Evolutionary conservation across 1,140 invertebrate genomes (phyloP).

Genomic region (Adelges cooleyi): DNA sequence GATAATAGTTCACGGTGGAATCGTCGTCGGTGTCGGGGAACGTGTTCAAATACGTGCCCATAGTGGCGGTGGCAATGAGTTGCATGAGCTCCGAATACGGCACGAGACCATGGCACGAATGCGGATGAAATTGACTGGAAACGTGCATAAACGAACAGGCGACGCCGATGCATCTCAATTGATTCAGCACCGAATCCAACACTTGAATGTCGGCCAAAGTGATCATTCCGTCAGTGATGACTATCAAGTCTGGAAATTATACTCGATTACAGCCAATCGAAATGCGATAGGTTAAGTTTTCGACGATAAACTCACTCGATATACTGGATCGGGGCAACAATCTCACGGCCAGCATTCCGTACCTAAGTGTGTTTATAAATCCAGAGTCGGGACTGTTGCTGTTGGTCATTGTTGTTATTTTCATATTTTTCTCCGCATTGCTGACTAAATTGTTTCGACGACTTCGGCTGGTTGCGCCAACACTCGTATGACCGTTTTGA

Average conservation of each 20-base stretch:
- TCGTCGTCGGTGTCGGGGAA: constrained; percentile 18
- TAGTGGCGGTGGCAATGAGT: constrained; percentile 66
- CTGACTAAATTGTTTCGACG: not conserved
- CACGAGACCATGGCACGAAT: constrained; percentile 54
- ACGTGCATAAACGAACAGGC: constrained; percentile 70
- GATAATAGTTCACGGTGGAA: constrained; percentile 50
- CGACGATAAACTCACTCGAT: constrained; percentile 48
- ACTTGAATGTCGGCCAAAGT: constrained; percentile 60
- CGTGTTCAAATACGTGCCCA: constrained; percentile 50
- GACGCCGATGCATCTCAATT: constrained; percentile 62
- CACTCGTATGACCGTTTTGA: not conserved
- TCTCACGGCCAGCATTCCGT: constrained; percentile 65
- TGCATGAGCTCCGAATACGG: constrained; percentile 66
- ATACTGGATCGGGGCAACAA: constrained; percentile 66
- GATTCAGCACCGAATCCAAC: constrained; percentile 60
- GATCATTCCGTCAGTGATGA: constrained; percentile 72
- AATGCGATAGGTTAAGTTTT: not conserved
- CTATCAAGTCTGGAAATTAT: constrained; percentile 54
- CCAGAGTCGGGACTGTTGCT: constrained; percentile 50
- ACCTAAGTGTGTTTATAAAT: constrained; percentile 68
- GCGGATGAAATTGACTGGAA: constrained; percentile 55
- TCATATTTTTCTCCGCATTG: not conserved
- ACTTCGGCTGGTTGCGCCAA: not conserved
- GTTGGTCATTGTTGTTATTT: not conserved
- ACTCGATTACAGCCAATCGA: not conserved